Evolutionary conservation across 2,113 vertebrate genomes (phyloP).

Genomic region (Gopherus evgoodei): DNA sequence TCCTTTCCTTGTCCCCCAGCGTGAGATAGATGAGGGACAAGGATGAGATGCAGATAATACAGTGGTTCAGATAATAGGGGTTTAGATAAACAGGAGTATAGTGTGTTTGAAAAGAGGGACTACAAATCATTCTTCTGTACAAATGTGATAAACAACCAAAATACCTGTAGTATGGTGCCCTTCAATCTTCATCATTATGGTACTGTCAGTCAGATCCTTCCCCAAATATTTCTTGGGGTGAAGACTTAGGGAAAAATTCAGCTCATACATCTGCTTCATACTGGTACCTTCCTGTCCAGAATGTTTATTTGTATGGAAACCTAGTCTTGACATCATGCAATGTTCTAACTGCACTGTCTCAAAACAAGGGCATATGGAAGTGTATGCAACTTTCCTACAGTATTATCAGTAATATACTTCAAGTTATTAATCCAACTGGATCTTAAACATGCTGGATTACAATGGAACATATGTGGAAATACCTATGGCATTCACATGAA

Average conservation of each 20-base stretch:
- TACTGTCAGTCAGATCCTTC: background rate
- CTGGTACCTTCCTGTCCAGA: background rate
- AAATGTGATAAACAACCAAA: background rate
- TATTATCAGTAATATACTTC: background rate
- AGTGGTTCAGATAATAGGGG: background rate
- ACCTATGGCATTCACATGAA: slow-evolving; percentile 19
- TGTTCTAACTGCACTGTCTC: background rate
- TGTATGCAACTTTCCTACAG: background rate
- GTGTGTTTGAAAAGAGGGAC: background rate
- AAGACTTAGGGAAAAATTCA: background rate
- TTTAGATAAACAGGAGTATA: background rate
- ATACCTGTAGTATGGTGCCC: background rate
- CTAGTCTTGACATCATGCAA: background rate
- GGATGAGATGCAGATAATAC: background rate
- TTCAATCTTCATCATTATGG: background rate
- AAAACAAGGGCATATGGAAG: background rate
- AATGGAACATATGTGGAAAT: background rate
- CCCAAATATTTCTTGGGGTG: background rate
- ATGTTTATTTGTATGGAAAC: background rate
- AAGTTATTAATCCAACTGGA: background rate
- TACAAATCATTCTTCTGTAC: background rate
- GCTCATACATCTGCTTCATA: background rate
- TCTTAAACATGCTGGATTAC: slow-evolving; percentile 18
- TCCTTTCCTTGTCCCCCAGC: background rate
- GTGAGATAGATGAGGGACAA: background rate